These are phyloP conservation scores for Aplysina aerophoba DNA, from an alignment of 37 sponge, comb jelly and placozoan species.

Conservation along the genomic window DNA sequence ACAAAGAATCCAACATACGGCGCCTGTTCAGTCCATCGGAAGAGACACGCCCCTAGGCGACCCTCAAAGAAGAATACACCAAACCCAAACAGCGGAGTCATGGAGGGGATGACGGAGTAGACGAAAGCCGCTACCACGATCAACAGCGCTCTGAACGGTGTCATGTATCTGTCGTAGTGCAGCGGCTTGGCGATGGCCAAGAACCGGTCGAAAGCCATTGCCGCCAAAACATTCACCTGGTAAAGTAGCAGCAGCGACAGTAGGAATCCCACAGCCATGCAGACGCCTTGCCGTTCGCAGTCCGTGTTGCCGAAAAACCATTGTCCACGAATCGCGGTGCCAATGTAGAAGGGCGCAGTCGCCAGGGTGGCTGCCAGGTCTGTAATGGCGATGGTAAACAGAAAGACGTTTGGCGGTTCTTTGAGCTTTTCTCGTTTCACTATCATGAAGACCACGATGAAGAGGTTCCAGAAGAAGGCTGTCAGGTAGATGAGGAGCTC, in stretches of 20 bases:
- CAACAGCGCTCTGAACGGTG: neutral
- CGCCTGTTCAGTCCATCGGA: constrained; percentile 29
- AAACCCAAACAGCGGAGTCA: constrained; percentile 44
- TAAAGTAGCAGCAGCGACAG: constrained; percentile 5
- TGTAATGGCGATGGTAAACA: constrained; percentile 26
- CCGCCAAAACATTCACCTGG: constrained; percentile 18
- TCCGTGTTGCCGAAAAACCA: constrained; percentile 45
- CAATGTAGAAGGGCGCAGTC: constrained; percentile 31
- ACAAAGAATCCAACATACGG: constrained; percentile 27
- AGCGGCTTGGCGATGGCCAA: constrained; percentile 28
- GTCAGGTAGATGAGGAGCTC: constrained; percentile 33
- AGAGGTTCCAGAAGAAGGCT: constrained; percentile 45
- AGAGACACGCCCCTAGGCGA: constrained; percentile 34
- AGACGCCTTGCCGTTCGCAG: constrained; percentile 13
- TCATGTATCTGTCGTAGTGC: constrained; percentile 21
- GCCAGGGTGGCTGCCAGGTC: constrained; percentile 15
- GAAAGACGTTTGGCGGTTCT: constrained; percentile 42
- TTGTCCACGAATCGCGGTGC: constrained; percentile 7
- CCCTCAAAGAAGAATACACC: constrained; percentile 21
- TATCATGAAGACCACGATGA: constrained; percentile 28
- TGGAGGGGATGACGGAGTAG: constrained; percentile 7
- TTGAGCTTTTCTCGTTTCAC: neutral
- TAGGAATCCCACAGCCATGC: constrained; percentile 33
- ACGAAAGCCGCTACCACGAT: neutral
- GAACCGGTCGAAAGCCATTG: constrained; percentile 47